A percentile compares a stretch with the other conserved stretches of the same genome.
These are phyloP conservation scores for Thomomys bottae DNA, from an alignment of 2,113 vertebrate species.

Conservation along the genomic window DNA sequence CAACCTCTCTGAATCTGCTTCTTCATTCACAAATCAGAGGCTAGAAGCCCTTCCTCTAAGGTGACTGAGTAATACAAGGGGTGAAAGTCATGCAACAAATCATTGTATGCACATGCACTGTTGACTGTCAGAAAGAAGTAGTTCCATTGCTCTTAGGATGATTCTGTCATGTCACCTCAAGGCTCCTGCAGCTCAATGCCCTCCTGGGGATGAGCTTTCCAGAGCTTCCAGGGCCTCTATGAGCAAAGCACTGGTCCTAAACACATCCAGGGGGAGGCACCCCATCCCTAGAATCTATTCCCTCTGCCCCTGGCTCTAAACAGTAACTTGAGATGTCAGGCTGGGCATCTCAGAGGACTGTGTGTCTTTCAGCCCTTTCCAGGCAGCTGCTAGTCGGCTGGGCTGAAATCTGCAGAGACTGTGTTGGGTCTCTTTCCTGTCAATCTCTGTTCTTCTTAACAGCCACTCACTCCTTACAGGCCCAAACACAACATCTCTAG, in stretches of 20 bases:
- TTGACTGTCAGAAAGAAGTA: neutral
- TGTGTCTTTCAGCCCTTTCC: neutral
- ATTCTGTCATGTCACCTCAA: neutral
- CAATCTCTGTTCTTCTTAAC: neutral
- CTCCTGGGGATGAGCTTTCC: no score
- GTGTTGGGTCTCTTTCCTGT: neutral
- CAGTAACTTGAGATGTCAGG: constrained; percentile 40
- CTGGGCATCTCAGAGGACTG: neutral
- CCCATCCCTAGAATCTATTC: neutral
- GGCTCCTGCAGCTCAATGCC: neutral
- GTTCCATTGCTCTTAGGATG: neutral
- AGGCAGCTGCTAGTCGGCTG: neutral
- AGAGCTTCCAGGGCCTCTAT: no score
- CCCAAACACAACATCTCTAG: neutral
- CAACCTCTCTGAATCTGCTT: constrained; percentile 2
- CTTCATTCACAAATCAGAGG: neutral
- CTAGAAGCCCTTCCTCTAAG: neutral
- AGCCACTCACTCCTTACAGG: neutral
- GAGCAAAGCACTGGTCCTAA: neutral
- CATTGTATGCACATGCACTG: neutral
- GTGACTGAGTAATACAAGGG: neutral
- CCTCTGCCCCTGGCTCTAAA: neutral
- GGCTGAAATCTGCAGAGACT: neutral
- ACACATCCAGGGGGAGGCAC: constrained; percentile 58
- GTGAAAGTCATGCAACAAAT: neutral